Evolutionary conservation across 2,888 invertebrate species (phyloP).

Genomic region (Sinopyrophorus schimmeli): DNA sequence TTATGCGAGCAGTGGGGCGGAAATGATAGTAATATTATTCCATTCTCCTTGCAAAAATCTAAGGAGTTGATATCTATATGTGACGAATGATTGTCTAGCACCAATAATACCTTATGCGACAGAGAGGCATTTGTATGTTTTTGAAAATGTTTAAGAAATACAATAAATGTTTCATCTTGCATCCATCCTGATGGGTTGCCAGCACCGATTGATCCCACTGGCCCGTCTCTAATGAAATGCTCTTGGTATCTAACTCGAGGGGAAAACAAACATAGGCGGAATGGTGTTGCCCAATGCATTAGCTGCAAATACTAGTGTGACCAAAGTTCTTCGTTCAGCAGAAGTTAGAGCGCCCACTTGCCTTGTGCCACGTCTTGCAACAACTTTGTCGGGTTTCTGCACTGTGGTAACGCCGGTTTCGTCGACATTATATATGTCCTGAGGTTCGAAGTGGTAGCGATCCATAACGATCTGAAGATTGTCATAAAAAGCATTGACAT

Average conservation of each 20-base stretch:
- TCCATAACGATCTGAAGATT: slow-evolving; percentile 23
- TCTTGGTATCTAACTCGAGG: slow-evolving; percentile 27
- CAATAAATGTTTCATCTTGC: slow-evolving; percentile 30
- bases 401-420: slow-evolving; percentile 25
- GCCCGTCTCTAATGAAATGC: slow-evolving; percentile 28
- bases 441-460: slow-evolving; percentile 16
- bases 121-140: slow-evolving; percentile 38
- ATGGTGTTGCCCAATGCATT: slow-evolving; percentile 25
- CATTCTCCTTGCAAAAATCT: slow-evolving; percentile 37
- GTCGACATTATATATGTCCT: slow-evolving; percentile 23
- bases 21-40: slow-evolving; percentile 42
- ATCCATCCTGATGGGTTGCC: slow-evolving; percentile 37
- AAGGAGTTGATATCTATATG: slow-evolving; percentile 29
- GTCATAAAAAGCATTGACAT: slow-evolving; percentile 21
- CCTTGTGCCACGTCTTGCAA: slow-evolving; percentile 18
- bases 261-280: slow-evolving; percentile 28
- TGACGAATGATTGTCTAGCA: slow-evolving; percentile 37
- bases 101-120: slow-evolving; percentile 33
- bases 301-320: slow-evolving; percentile 22
- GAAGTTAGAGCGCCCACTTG: slow-evolving; percentile 17
- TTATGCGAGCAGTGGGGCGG: slow-evolving; percentile 44
- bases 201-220: slow-evolving; percentile 28
- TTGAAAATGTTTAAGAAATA: slow-evolving; percentile 41
- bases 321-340: slow-evolving; percentile 20
- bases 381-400: slow-evolving; percentile 23